Conservation (phyloP, 2,797 vertebrate genomes). For the Anguilla marmorata region DNA sequence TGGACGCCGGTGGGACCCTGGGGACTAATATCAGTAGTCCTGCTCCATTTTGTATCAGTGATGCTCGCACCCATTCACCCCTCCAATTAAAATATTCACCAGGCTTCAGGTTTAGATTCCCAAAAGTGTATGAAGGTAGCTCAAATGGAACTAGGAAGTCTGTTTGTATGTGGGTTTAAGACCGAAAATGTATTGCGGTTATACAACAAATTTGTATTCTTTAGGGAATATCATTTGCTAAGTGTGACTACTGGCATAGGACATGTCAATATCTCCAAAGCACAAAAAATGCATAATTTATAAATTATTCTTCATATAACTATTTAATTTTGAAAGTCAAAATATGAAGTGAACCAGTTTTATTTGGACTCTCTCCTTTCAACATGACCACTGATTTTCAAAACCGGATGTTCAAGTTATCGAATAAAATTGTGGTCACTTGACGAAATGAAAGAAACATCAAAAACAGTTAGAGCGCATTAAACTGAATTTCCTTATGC, state of each 20-base stretch:
- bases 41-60: not conserved
- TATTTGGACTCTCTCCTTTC: not conserved
- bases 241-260: not conserved
- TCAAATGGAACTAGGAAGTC: not conserved
- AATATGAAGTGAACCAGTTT: not conserved
- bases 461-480: not conserved
- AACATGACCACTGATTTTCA: not conserved
- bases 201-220: not conserved
- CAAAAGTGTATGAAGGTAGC: not conserved
- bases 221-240: not conserved
- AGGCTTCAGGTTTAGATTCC: not conserved
- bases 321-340: not conserved
- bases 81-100: not conserved
- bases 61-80: not conserved
- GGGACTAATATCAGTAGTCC: not conserved
- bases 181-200: not conserved
- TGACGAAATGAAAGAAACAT: too few relatives aligned
- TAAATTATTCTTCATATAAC: not conserved
- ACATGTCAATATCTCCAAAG: not conserved
- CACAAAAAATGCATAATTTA: not conserved
- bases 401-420: not conserved
- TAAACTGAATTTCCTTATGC: not conserved
- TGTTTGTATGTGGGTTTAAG: not conserved
- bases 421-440: too few relatives aligned
- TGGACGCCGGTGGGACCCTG: not conserved